phyloP scores from a whole-genome alignment of 2,113 vertebrate genomes.

The Ptyas mucosa region DNA sequence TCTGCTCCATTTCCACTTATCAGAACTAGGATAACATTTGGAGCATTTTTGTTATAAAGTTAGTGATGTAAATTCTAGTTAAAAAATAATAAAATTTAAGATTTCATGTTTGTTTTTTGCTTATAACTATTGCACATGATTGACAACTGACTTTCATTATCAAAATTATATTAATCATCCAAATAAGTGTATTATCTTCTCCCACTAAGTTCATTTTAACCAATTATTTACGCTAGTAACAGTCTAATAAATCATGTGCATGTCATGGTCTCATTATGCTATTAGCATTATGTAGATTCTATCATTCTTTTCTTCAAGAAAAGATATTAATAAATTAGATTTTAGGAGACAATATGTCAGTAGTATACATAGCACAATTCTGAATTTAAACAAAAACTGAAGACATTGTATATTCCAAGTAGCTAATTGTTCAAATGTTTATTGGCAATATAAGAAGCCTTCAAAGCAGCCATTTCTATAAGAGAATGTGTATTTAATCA shows the following conservation, averaged over 20 bases:
- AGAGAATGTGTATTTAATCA: background rate
- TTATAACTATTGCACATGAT: constrained; percentile 15
- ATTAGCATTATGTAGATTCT: constrained; percentile 30
- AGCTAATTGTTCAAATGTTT: background rate
- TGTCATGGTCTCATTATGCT: constrained; percentile 40
- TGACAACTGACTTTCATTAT: constrained; percentile 30
- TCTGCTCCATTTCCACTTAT: background rate
- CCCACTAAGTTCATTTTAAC: constrained; percentile 43
- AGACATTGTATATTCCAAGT: background rate
- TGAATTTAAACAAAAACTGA: background rate
- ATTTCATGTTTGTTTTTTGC: background rate
- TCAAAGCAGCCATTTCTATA: background rate
- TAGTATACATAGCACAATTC: background rate
- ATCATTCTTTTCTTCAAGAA: constrained; percentile 30
- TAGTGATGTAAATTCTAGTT: background rate
- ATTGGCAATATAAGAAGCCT: background rate
- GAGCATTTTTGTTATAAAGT: background rate
- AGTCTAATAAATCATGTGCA: constrained; percentile 49
- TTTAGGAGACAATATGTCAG: constrained; percentile 17
- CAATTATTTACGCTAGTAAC: constrained; percentile 46
- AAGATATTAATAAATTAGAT: background rate
- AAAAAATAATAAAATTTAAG: constrained; percentile 23
- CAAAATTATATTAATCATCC: constrained; percentile 35
- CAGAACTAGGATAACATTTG: constrained; percentile 13
- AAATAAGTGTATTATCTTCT: constrained; percentile 29